Evolutionary conservation across 2,113 vertebrate genomes (phyloP), one percentile per base, ranked within the genome.

Genomic region (Sturnira hondurensis): DNA sequence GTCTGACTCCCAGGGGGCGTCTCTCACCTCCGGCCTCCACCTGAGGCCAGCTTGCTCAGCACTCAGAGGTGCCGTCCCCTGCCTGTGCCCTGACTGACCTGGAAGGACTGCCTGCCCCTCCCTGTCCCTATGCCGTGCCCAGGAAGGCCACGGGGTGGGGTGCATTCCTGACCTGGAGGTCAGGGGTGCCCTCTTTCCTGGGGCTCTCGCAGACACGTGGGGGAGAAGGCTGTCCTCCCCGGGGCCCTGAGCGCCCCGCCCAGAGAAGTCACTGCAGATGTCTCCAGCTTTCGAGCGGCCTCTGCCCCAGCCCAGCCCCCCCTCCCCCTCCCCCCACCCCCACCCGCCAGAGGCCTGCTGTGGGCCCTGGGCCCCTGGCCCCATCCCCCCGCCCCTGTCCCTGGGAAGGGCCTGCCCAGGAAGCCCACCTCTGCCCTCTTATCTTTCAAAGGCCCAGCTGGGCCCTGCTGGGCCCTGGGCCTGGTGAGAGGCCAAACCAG

Each of bases 1-100:
- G 41, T 15, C 58, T n/a, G 22, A 4, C 52, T 67, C 58, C 28
- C 0, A 0, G 1, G 15, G 50, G 14, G 11, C 2, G 1, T 8
- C 36, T 54, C 20, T 63, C 20, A 0, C 9, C 19, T 7, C 28
- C 3, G 4, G 12, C 74, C 77, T 22, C 56, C 1, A 2, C 58
- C 41, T 41, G 19, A 71, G 45, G n/a, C 45, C 1, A 2, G 7
- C 19, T 9, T 7, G 22, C 41, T 33, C 28, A 52, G 58, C 7
- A 19, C 9, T 8, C 45, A 33, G 36, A 28, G 45, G 45, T 7
- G 41, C 38, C 0, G 0, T 4, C 41, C 9, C 6, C 41, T 12
- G 28, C 38, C 9, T 0, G 0, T 3, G 14, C 91, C 65, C 65
- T 28, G 26, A 11, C 19, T 86, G 54, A 26, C 50, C 87, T 13